Evolutionary conservation across 2,888 invertebrate genomes (phyloP), one percentile per base, ranked within the genome.

Genomic region (Nipponacmea schrenckii): DNA sequence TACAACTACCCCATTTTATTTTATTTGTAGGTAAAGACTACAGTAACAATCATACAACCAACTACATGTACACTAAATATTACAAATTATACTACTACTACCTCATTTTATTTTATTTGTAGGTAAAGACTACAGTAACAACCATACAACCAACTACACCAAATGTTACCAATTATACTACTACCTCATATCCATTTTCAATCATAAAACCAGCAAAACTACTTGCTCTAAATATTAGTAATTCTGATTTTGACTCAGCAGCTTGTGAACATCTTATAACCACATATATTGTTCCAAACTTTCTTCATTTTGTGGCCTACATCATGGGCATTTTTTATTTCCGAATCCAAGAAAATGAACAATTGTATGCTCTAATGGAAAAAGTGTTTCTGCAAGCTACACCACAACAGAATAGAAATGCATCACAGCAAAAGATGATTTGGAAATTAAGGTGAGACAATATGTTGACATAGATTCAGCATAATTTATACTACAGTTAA

Each of bases 361-460:
- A 88, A 72, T 76, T 89, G n/a, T 87, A 87, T 78, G 86, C 87
- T 4, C 73, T 89, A 7, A 88, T 89, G 87, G 88, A 89, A 79
- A 86, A 85, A 80, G 89, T 88, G 71, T 88, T 87, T 79, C 77
- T 88, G 26, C 86, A 86, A 79, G 84, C 86, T 7, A 82, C 83
- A 64, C 82, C 85, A 17, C 72, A 81, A 14, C 84, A 85, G 62
- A 79, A 77, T 44, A 82, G 85, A 72, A 78, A 82, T 69, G 83
- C 83, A 10, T 84, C 87, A 15, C 87, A 88, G 72, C 79, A 84
- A 31, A 83, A 81, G 64, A 81, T 88, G 77, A 84, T 87, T 46
- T 72, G 78, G 65, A 87, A 83, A 76, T 80, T 87, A 64, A 84
- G 85, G 88, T 87, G 75, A 50, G 48, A 31, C 20, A 44, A 15